A percentile compares a stretch with the other conserved stretches of the same genome.
These are phyloP conservation scores for Cantharis rufa DNA, from an alignment of 2,888 invertebrate species.

Conservation along the genomic window DNA sequence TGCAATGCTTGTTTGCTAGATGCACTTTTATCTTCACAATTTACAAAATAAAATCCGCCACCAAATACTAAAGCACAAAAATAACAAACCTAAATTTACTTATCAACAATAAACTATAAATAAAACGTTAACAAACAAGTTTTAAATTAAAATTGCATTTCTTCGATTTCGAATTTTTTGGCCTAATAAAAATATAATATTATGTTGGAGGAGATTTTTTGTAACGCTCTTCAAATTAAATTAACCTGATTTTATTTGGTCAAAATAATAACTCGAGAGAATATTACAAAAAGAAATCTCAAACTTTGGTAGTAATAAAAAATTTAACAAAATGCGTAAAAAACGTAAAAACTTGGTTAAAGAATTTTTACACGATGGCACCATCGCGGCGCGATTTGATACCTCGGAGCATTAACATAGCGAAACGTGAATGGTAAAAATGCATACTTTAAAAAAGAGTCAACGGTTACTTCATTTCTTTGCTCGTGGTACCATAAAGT, in stretches of 20 bases:
- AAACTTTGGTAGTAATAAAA: background rate
- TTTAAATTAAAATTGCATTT: background rate
- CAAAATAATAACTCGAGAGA: too few species aligned
- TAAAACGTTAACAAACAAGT: background rate
- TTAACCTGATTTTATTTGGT: too few species aligned
- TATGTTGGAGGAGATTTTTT: background rate
- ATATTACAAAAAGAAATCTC: background rate
- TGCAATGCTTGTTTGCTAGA: background rate
- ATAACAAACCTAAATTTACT: background rate
- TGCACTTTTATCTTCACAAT: background rate
- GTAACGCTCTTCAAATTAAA: background rate
- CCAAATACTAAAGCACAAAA: background rate
- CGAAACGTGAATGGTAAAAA: background rate
- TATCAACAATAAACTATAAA: background rate
- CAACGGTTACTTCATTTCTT: background rate
- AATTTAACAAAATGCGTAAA: background rate
- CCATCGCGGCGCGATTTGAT: background rate
- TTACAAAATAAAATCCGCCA: background rate
- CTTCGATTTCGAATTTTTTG: background rate
- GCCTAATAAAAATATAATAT: background rate
- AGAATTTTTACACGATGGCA: background rate
- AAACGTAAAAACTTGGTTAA: background rate
- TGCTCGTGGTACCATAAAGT: background rate
- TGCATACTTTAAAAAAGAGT: background rate
- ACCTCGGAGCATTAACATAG: background rate